phyloP scores from a whole-genome alignment of 2,888 invertebrate genomes.

The Tuberolachnus salignus region DNA sequence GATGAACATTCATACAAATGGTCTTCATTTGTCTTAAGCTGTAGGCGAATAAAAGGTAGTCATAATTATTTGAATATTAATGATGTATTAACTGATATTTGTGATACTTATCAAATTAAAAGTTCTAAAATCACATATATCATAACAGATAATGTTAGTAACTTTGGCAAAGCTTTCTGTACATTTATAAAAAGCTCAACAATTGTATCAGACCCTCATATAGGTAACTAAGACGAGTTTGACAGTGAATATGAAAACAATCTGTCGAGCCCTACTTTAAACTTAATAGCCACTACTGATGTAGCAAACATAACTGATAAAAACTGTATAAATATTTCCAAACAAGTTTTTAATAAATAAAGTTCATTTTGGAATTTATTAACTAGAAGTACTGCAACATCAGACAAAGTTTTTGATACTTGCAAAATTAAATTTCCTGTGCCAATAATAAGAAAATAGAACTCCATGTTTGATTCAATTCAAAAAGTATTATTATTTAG shows the following conservation, averaged over 20 bases:
- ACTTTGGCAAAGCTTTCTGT: constrained; percentile 19
- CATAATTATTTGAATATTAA: background rate
- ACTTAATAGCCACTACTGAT: constrained; percentile 13
- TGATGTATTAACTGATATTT: background rate
- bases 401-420: constrained; percentile 16
- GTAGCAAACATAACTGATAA: background rate
- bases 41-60: constrained; percentile 11
- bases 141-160: constrained; percentile 6
- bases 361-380: constrained; percentile 25
- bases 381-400: background rate
- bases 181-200: background rate
- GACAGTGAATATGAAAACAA: background rate
- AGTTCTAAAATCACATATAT: constrained; percentile 4
- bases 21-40: background rate
- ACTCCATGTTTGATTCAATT: constrained; percentile 2
- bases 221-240: background rate
- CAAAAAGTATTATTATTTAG: background rate
- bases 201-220: background rate
- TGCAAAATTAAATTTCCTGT: constrained; percentile 13
- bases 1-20: background rate
- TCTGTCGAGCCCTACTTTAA: background rate
- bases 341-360: constrained; percentile 2
- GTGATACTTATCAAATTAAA: background rate
- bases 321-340: background rate
- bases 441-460: constrained; percentile 11